A percentile compares a stretch with the other conserved stretches of the same genome.
Evolutionary conservation across 1,140 invertebrate species (phyloP).

Genomic region (Sesamia nonagrioides): DNA sequence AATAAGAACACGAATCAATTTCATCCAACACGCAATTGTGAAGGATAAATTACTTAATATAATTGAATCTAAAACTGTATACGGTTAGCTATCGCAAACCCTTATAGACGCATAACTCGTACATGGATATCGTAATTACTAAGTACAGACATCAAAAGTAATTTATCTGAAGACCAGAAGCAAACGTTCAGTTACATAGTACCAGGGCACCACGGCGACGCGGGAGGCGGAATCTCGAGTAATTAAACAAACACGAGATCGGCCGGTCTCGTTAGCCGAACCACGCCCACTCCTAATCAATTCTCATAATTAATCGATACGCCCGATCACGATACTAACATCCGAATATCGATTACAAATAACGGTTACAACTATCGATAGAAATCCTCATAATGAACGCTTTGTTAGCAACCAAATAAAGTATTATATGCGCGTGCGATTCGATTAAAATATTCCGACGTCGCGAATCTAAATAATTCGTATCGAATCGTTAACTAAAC

Average conservation of each 20-base stretch:
- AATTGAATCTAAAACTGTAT: not conserved
- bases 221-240: constrained; percentile 66
- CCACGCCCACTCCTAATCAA: constrained; percentile 78
- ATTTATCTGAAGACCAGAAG: constrained; percentile 69
- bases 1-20: too few relatives aligned
- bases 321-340: constrained; percentile 53
- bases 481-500: constrained; percentile 65
- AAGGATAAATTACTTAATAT: too few relatives aligned
- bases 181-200: constrained; percentile 49
- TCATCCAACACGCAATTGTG: too few relatives aligned
- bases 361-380: constrained; percentile 63
- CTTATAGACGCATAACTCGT: not conserved
- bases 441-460: constrained; percentile 41
- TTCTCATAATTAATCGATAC: constrained; percentile 78
- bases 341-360: constrained; percentile 73
- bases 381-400: constrained; percentile 40
- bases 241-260: constrained; percentile 78
- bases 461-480: constrained; percentile 56
- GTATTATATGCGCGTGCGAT: constrained; percentile 44
- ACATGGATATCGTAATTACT: constrained; percentile 1
- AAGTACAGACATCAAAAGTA: constrained; percentile 13
- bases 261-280: constrained; percentile 68
- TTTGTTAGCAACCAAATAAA: constrained; percentile 25
- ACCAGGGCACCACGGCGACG: constrained; percentile 47
- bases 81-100: not conserved